Evolutionary conservation across 2,888 invertebrate genomes (phyloP).

Genomic region (Gymnosoma rotundatum): DNA sequence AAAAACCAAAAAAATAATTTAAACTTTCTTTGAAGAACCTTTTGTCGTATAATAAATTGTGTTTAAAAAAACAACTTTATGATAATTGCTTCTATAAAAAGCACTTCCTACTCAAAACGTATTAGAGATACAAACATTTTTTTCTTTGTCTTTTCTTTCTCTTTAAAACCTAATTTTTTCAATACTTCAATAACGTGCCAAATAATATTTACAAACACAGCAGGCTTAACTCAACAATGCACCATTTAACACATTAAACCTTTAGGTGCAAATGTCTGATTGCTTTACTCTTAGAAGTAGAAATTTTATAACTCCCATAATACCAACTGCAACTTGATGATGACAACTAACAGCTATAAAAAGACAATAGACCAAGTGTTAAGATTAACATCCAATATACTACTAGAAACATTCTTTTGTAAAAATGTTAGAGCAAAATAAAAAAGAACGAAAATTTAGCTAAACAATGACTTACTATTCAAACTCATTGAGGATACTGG

Average conservation of each 20-base stretch:
- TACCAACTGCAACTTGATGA: neutral
- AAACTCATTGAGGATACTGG: conserved; percentile 23
- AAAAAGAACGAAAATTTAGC: conserved; percentile 17
- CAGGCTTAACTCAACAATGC: neutral
- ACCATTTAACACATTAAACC: conserved; percentile 26
- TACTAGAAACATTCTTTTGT: conserved; percentile 18
- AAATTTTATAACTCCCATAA: conserved; percentile 17
- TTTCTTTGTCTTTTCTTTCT: too few relatives aligned
- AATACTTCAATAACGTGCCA: too few relatives aligned
- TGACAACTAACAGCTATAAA: neutral
- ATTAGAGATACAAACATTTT: too few relatives aligned
- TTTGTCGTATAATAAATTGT: too few relatives aligned
- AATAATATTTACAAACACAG: neutral
- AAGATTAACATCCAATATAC: conserved; percentile 48
- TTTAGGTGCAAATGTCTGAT: neutral
- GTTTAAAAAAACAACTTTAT: too few relatives aligned
- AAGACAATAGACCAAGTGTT: conserved; percentile 49
- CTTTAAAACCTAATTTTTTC: too few relatives aligned
- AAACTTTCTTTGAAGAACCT: too few relatives aligned
- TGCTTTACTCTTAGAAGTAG: neutral
- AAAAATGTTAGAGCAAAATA: conserved; percentile 7
- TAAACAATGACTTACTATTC: conserved; percentile 46
- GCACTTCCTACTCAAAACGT: too few relatives aligned
- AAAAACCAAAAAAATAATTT: too few relatives aligned
- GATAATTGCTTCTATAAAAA: too few relatives aligned